Percentiles rank a stretch among this genome's conserved stretches.
Evolutionary conservation across 2,888 invertebrate genomes (phyloP).

Genomic region (Omphaloscelis lunosa): DNA sequence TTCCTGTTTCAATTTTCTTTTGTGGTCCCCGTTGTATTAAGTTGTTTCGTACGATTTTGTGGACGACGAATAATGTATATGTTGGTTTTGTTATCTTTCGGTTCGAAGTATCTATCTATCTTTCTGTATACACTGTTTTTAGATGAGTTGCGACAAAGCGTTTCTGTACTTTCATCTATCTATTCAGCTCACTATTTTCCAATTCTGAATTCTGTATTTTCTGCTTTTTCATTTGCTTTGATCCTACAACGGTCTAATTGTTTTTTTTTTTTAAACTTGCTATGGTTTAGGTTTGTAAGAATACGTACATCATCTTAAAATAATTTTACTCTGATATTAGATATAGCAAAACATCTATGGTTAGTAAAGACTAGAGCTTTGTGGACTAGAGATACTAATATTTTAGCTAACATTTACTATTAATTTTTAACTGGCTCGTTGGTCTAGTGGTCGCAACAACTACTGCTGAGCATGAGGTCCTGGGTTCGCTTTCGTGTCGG

Average conservation of each 20-base stretch:
- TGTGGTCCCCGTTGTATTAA: slow-evolving; percentile 82
- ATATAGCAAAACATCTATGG: not conserved
- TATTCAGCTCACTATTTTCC: slow-evolving; percentile 50
- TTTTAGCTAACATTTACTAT: not conserved
- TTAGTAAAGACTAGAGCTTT: not conserved
- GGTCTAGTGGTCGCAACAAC: not conserved
- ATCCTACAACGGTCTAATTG: slow-evolving; percentile 28
- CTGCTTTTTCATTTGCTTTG: slow-evolving; percentile 45
- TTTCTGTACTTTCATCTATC: slow-evolving; percentile 57
- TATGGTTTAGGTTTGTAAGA: not conserved
- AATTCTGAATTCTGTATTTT: slow-evolving; percentile 34
- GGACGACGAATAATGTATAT: slow-evolving; percentile 70
- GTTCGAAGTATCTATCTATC: slow-evolving; percentile 53
- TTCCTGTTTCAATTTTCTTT: slow-evolving; percentile 87
- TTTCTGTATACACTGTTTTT: slow-evolving; percentile 47
- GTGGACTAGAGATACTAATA: too few species aligned
- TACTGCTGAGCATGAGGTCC: not conserved
- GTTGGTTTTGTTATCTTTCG: slow-evolving; percentile 63
- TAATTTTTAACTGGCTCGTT: not conserved
- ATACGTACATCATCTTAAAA: not conserved
- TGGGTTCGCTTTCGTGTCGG: not conserved
- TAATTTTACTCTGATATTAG: not conserved
- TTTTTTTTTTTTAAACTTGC: slow-evolving; percentile 18
- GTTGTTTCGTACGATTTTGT: slow-evolving; percentile 80
- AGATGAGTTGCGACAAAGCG: slow-evolving; percentile 61